Conservation (phyloP, 2,797 vertebrate species). For the Enteromius anoplus region DNA sequence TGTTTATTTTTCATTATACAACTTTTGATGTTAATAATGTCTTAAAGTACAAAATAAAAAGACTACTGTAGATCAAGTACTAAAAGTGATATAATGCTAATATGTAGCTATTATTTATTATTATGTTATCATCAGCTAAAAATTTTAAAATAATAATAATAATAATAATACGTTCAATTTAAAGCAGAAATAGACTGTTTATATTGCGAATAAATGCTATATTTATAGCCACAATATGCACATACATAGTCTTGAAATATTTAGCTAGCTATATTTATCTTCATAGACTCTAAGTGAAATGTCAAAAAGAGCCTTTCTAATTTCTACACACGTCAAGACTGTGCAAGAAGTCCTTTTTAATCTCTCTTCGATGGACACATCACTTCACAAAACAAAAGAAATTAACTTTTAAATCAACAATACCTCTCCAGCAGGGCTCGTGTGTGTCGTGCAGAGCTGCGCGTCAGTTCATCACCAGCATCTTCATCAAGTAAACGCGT, state of each 20-base stretch:
- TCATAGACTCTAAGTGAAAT: background rate
- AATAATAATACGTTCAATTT: background rate
- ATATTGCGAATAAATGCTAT: background rate
- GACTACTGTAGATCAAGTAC: background rate
- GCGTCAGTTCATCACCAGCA: background rate
- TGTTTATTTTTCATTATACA: background rate
- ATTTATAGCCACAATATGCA: background rate
- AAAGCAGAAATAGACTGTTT: background rate
- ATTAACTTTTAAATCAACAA: background rate
- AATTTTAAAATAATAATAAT: background rate
- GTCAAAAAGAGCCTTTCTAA: background rate
- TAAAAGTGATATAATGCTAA: background rate
- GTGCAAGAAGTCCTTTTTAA: background rate
- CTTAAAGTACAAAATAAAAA: background rate
- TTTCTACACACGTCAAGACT: background rate
- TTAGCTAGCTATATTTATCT: background rate
- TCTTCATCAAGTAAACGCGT: background rate
- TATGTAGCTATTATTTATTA: background rate
- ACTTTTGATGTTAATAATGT: background rate
- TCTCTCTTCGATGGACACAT: no score
- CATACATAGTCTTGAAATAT: background rate
- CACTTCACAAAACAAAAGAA: background rate
- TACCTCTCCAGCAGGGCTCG: conserved; percentile 12
- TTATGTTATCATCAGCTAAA: background rate
- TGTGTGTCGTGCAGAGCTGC: background rate